Base-by-base conservation (phyloP, 2,113 vertebrate genomes). In the Tupaia chinensis region DNA sequence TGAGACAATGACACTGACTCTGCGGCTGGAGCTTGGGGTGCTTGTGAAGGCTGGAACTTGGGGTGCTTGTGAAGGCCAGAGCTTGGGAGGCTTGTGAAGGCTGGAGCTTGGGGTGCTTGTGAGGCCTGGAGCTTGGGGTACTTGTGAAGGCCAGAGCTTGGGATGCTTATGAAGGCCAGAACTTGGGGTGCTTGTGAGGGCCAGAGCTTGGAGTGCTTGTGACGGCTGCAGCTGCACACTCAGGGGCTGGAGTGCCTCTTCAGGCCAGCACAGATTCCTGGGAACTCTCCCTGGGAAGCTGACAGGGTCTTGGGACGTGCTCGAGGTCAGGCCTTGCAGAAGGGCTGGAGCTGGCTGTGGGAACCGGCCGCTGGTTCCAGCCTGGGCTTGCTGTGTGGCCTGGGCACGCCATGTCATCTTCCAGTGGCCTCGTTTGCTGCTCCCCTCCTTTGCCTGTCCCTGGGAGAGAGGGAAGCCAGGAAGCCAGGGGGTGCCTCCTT, bases 281-380 rank as follows among this genome's bases (percentile, higher is more conserved):
- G 66, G 81, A 96, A 90, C 60, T 8, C 44, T 74, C 56, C 65
- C 85, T n/a, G n/a, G 88, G 92, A 76, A 91, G 89, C 69, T 0
- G 0, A 2, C 2, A 0, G 82, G 83, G 53, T 81, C 82, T 83
- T 65, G 73, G 87, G 92, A 69, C 13, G 4, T 14, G 9, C 72
- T 32, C 3, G 0, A 90, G 93, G 65, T 89, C 63, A 73, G 84
- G 76, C 68, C 20, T 68, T 68, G 66, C 0, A 0, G 82, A 77
- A 87, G 83, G 25, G 44, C 77, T 9, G 0, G 83, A 29, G 63
- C 56, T 9, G 0, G 15, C 0, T 12, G 60, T 77, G 76, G 87
- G 87, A 94, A 79, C 68, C 3, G 1, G 14, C 89, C 70, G 79
- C 76, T 0, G 29, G 32, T 56, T 69, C 86, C 20, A 22, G 78